Evolutionary conservation across 2,113 vertebrate genomes (phyloP), one percentile per base, ranked within the genome.

Genomic region (Crotalus horridus): DNA sequence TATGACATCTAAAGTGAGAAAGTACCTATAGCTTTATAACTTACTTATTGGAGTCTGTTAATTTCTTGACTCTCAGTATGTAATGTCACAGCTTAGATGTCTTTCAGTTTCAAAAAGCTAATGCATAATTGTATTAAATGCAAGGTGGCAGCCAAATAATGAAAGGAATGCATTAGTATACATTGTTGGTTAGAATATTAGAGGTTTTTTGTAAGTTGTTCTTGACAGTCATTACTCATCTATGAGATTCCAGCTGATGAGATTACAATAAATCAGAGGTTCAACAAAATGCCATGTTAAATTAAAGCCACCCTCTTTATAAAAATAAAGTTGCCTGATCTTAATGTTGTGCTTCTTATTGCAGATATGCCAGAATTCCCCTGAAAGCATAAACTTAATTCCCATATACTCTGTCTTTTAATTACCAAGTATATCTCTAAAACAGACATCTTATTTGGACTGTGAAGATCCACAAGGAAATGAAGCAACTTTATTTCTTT

Each of bases 101-200:
- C 51, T 69, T 94, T 93, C 24, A 94, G 20, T 48, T 95, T 95
- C 81, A 92, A 89, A 55, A 94, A 94, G 29, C 4, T 91, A 93
- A 94, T 93, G 21, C 48, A 91, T 93, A 90, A 95, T 39, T 46
- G 33, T 93, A 90, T 58, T 89, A 94, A 93, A 90, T 56, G 43
- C 48, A 48, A 55, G 10, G 10, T 86, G 51, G 3, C 10, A 81
- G 0, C 56, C 58, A 55, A 89, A 0, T 11, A 89, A 91, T 93
- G 51, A 94, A 74, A 88, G 39, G 20, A 93, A 61, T 87, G 10
- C 11, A 89, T 89, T 88, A 46, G 3, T 39, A 39, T 54, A 92
- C 8, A 15, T 23, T 1, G 64, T 85, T 89, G 26, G 20, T 46
- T 89, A 24, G 87, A 21, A 94, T 87, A 33, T 53, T 12, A 3